These are phyloP conservation scores for Galago senegalensis DNA, from an alignment of 2,797 vertebrate genomes.

Conservation along the genomic window DNA sequence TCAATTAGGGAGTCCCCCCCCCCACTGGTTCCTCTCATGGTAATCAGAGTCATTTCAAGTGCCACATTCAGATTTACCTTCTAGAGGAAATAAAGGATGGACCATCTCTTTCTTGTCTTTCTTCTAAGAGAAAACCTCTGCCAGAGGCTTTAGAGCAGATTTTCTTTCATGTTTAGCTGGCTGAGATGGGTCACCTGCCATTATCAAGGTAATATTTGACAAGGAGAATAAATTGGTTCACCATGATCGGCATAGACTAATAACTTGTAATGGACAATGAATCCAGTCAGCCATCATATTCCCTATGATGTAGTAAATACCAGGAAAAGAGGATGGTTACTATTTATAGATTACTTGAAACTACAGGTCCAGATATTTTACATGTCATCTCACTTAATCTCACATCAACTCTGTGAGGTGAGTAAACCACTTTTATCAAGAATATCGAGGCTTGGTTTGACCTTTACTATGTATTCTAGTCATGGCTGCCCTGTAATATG, in stretches of 20 bases:
- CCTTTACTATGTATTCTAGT: background rate
- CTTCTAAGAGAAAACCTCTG: conserved; percentile 8
- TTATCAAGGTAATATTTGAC: background rate
- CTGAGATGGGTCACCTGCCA: background rate
- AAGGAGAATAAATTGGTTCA: background rate
- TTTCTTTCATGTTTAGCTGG: background rate
- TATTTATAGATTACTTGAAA: background rate
- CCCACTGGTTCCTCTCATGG: background rate
- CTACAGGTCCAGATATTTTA: background rate
- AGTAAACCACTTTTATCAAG: background rate
- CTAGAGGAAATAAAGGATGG: background rate
- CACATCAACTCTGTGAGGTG: background rate
- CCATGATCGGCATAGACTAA: background rate
- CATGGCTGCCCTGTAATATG: background rate
- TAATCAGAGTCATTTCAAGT: background rate
- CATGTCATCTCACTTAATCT: background rate
- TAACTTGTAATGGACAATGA: background rate
- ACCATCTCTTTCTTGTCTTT: conserved; percentile 13
- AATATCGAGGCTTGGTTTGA: background rate
- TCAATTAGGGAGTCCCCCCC: background rate
- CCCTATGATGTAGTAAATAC: background rate
- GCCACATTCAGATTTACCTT: background rate
- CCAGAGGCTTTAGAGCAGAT: background rate
- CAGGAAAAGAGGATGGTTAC: background rate
- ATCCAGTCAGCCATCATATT: background rate